Evolutionary conservation across 2,888 invertebrate species (phyloP).

Genomic region (Chymomyza procnemis): DNA sequence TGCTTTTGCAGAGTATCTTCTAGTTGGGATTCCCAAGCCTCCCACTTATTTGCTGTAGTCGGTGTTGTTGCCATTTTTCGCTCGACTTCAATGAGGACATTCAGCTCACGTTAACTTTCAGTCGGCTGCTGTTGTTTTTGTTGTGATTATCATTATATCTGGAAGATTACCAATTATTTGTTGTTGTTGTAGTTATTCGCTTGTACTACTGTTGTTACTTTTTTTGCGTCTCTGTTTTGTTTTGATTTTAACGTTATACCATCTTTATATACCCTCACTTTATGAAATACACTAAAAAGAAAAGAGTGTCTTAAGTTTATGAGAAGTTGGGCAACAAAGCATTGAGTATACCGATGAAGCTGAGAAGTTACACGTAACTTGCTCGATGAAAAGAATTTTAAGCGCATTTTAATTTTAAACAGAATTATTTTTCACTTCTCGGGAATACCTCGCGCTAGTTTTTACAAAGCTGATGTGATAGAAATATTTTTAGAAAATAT

Average conservation of each 20-base stretch:
- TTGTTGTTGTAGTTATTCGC: constrained; percentile 27
- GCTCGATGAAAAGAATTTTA: no score
- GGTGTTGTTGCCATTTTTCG: constrained; percentile 37
- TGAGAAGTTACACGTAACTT: no score
- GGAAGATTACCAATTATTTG: constrained; percentile 68
- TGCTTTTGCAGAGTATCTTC: neutral
- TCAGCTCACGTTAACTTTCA: constrained; percentile 62
- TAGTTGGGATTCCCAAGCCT: neutral
- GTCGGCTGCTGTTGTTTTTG: constrained; percentile 38
- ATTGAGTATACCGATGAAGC: no score
- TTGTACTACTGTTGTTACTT: constrained; percentile 15
- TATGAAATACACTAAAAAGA: no score
- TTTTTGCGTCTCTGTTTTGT: constrained; percentile 5
- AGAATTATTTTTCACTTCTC: no score
- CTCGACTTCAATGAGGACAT: constrained; percentile 69
- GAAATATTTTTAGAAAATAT: no score
- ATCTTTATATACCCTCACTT: no score
- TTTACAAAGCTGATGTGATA: no score
- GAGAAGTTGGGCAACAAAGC: no score
- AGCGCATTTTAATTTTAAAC: no score
- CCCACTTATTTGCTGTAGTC: neutral
- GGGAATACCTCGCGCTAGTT: no score
- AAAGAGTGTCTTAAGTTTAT: no score
- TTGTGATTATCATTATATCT: constrained; percentile 69
- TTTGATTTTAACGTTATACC: constrained; percentile 38